These are phyloP conservation scores for Atrichornis clamosus DNA, from an alignment of 2,113 vertebrate genomes.

Conservation along the genomic window DNA sequence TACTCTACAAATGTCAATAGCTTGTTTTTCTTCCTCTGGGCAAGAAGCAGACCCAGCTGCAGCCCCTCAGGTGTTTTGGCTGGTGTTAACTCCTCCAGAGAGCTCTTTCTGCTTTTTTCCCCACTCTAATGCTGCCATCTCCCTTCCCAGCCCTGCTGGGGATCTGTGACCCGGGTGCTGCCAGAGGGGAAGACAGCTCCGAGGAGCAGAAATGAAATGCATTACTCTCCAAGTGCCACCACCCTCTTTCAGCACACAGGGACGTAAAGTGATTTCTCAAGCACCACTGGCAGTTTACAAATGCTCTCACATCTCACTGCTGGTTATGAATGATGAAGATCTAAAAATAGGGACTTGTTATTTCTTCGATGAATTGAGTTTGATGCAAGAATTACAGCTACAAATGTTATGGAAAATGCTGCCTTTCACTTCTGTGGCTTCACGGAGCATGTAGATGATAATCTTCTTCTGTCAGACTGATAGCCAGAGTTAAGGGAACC, in stretches of 20 bases:
- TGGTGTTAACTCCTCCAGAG: background rate
- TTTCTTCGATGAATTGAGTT: background rate
- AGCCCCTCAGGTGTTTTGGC: background rate
- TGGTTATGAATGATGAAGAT: background rate
- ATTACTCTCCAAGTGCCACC: background rate
- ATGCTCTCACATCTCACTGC: background rate
- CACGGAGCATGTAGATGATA: accelerated
- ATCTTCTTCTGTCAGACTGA: background rate
- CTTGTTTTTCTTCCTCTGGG: background rate
- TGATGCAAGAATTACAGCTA: background rate
- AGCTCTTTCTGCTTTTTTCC: background rate
- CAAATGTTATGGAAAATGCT: background rate
- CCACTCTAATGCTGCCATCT: background rate
- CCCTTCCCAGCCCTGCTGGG: background rate
- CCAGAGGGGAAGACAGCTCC: background rate
- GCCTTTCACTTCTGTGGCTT: background rate
- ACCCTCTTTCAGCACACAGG: background rate
- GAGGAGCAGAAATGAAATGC: background rate
- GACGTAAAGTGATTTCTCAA: background rate
- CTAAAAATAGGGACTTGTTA: background rate
- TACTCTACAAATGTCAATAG: background rate
- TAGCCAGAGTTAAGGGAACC: background rate
- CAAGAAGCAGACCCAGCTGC: background rate
- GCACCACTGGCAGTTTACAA: background rate
- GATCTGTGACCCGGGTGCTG: background rate